A percentile compares a stretch with the other conserved stretches of the same genome.
These are phyloP conservation scores for Calosoma granatense DNA, from an alignment of 1,140 invertebrate species.

Conservation along the genomic window DNA sequence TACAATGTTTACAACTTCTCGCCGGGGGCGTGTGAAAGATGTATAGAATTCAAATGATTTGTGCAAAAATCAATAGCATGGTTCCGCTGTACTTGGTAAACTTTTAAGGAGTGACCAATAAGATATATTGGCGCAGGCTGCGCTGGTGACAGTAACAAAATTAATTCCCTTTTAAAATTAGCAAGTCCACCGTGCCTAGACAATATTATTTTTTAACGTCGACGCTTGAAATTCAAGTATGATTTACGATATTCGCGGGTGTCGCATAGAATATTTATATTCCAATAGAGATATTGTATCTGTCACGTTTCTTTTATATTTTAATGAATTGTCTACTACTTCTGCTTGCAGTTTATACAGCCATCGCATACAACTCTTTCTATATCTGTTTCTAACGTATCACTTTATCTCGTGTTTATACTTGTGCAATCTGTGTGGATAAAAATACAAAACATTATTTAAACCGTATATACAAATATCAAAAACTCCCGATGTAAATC, in stretches of 20 bases:
- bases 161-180: neutral
- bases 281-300: neutral
- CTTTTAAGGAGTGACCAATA: neutral
- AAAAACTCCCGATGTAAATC: no score
- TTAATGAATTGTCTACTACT: neutral
- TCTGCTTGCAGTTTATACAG: no score
- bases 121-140: neutral
- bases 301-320: no score
- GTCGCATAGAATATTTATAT: neutral
- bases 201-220: neutral
- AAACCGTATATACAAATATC: no score
- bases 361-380: no score
- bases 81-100: neutral
- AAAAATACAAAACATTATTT: no score
- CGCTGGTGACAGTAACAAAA: neutral
- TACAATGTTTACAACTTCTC: neutral
- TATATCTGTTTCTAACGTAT: no score
- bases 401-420: no score
- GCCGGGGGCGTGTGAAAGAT: no score
- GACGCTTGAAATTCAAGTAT: neutral
- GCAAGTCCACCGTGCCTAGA: neutral
- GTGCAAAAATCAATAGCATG: neutral
- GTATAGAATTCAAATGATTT: neutral
- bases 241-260: neutral
- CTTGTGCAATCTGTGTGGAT: no score